Percentiles rank a stretch among this genome's conserved stretches.
These are phyloP conservation scores for Scaptomyza polygonia DNA, from an alignment of 2,888 invertebrate species.

Conservation along the genomic window DNA sequence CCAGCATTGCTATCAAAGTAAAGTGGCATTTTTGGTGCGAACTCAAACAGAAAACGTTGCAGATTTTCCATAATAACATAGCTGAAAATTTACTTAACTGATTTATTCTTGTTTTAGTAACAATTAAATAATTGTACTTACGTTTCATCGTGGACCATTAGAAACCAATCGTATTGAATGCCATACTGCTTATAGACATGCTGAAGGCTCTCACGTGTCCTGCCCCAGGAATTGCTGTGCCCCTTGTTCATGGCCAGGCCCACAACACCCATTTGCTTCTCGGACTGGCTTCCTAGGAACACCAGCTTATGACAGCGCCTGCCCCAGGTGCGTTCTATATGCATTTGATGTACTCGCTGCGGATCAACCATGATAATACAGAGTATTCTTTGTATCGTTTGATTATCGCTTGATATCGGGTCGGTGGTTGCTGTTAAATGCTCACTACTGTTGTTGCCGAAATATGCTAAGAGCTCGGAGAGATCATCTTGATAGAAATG, in stretches of 20 bases:
- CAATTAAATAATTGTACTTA: constrained; percentile 85
- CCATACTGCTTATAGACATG: constrained; percentile 93
- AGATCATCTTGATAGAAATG: constrained; percentile 9
- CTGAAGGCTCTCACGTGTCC: constrained; percentile 96
- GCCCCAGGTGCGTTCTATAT: constrained; percentile 98
- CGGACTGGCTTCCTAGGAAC: constrained; percentile 92
- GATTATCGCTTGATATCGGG: neutral
- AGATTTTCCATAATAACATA: constrained; percentile 98
- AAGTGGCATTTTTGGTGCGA: constrained; percentile 89
- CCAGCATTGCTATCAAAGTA: constrained; percentile 95
- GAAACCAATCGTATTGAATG: constrained; percentile 96
- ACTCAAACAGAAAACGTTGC: constrained; percentile 91
- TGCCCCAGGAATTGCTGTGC: constrained; percentile 95
- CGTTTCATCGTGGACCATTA: constrained; percentile 99
- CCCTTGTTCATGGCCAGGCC: constrained; percentile 93
- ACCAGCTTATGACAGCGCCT: constrained; percentile 93
- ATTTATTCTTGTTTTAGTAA: neutral
- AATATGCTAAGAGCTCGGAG: neutral
- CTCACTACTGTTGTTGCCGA: neutral
- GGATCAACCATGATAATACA: constrained; percentile 99
- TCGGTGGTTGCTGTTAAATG: constrained; percentile 1
- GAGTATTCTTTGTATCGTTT: constrained; percentile 87
- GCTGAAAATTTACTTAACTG: constrained; percentile 83
- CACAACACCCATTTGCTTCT: constrained; percentile 88
- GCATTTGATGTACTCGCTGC: constrained; percentile 90